These are phyloP conservation scores for Sebastes hubbsi DNA, from an alignment of 2,797 vertebrate genomes.

Conservation along the genomic window DNA sequence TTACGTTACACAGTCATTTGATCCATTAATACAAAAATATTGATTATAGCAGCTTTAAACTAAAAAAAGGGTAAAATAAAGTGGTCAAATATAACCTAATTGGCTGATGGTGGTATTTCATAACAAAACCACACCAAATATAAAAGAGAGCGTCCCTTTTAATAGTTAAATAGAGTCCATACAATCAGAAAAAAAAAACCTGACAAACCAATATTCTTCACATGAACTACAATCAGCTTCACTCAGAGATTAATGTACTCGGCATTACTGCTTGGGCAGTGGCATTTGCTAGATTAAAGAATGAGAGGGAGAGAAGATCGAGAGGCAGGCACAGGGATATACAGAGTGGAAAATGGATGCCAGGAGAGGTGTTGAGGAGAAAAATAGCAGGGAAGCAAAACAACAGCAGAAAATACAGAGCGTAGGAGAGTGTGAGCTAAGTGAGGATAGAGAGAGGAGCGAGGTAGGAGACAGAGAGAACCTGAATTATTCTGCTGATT, in stretches of 20 bases:
- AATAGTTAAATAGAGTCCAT: constrained; percentile 56
- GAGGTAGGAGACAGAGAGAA: constrained; percentile 27
- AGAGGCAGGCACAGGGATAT: background rate
- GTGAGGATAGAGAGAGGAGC: background rate
- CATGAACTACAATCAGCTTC: constrained; percentile 17
- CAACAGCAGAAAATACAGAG: background rate
- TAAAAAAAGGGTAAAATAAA: background rate
- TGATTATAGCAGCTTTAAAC: background rate
- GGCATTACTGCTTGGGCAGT: constrained; percentile 9
- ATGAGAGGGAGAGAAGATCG: background rate
- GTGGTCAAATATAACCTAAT: background rate
- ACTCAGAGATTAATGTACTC: constrained; percentile 8
- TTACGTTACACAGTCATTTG: background rate
- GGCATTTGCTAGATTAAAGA: background rate
- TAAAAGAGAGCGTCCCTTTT: constrained; percentile 41
- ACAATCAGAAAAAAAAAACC: background rate
- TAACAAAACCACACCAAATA: background rate
- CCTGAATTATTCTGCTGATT: constrained; percentile 67
- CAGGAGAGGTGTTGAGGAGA: background rate
- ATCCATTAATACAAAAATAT: background rate
- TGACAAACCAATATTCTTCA: constrained; percentile 21
- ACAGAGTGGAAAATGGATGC: background rate
- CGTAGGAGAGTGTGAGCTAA: background rate
- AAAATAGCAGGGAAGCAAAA: constrained; percentile 11
- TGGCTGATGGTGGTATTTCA: background rate